Evolutionary conservation across 2,113 vertebrate species (phyloP), one percentile per base, ranked within the genome.

Genomic region (Kryptolebias marmoratus): DNA sequence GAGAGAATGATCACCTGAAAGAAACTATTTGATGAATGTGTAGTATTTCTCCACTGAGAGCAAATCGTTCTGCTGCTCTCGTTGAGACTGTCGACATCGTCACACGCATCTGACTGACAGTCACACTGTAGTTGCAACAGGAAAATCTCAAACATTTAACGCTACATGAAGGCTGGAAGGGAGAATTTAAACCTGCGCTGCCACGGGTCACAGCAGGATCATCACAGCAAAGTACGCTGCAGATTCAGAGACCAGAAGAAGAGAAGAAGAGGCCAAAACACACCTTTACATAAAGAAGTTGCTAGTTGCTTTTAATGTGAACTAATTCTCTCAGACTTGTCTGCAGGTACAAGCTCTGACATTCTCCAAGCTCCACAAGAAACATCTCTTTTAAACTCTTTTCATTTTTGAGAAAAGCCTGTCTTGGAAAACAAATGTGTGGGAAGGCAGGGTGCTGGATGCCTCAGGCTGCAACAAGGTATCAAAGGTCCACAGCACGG

Each of bases 391-490:
- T 68, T 59, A 57, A 67, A 64, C 5, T 39, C 56, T 42, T 57
- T 65, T 66, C 78, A 73, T 82, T 49, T 49, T 18, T 78, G 48
- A 62, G 30, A 47, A 74, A 68, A 71, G 66, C 61, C 11, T 56
- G 39, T 75, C 52, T 71, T 80, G 63, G 64, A 83, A 77, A 79
- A 82, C 57, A 18, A 68, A 73, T 57, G 64, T 67, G 65, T 77
- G 70, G 69, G 79, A 69, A 42, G 39, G 4, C 75, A 5, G n/a
- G 50, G 18, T 67, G 36, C 48, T 32, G 13, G 66, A 45, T 2
- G 88, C 86, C 78, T 84, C 28, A 0, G 72, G 89, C 85, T 73
- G 81, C 47, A 81, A 82, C 85, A 70, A 81, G 71, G 67, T 73
- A 82, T 83, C 80, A 80, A 77, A 87, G 83, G 74, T 80, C 70